Evolutionary conservation across 2,888 invertebrate species (phyloP), one percentile per base, ranked within the genome.

Genomic region (Leptogaster cylindrica): DNA sequence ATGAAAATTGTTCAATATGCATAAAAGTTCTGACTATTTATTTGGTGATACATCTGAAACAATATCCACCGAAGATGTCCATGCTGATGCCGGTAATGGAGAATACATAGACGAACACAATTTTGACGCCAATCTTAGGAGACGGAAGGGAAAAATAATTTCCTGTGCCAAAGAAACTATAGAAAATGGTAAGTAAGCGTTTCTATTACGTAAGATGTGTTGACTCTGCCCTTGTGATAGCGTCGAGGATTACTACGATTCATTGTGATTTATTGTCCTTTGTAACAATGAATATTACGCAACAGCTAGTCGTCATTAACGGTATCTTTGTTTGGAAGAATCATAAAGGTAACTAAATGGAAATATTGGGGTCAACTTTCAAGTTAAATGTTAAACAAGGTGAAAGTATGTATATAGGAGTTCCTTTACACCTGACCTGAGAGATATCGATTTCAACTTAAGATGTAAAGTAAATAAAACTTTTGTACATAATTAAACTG

Each of bases 111-210:
- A 77, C 69, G 72, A 71, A 66, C 79, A 79, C 73, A 79, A 79
- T 74, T 79, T 80, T 66, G 80, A 81, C 73, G 78, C 80, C 63
- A 80, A 80, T 75, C 75, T 81, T 51, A 77, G 81, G 68, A 76
- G 80, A 71, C 79, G 81, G 69, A 81, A 80, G 73, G 81, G 80
- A 66, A 81, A 81, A 78, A 80, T 81, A 70, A 81, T 81, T 75
- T 79, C 80, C 68, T 81, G 81, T 77, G 81, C 81, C 75, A 81
- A 81, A 76, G 81, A 81, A 75, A 81, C 81, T 58, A 81, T 81
- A 71, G 81, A 81, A 74, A 79, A 81, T 71, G 81, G 81, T 81
- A 72, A 58, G 58, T 58, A 41, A 7, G 25, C 25, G 41, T 14
- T 10, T 27, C 12, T 55, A 36, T 33, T 36, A 20, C 16, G 10